These are phyloP conservation scores for Rhinoraja longicauda DNA, from an alignment of 2,797 vertebrate species.

Conservation along the genomic window DNA sequence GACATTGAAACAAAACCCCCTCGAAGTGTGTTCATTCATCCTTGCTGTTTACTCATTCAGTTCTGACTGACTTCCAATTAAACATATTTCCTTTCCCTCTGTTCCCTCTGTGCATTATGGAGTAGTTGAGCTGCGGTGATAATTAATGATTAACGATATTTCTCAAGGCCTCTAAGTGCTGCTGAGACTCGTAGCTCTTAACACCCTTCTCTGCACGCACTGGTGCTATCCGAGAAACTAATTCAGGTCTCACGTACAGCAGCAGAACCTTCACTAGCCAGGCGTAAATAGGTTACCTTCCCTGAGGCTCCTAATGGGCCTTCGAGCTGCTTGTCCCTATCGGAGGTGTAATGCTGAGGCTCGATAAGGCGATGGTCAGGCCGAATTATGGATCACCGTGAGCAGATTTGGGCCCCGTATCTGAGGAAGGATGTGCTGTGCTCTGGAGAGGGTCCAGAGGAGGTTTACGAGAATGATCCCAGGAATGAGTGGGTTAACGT, in stretches of 20 bases:
- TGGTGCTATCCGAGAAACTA: not conserved
- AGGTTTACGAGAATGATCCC: no score
- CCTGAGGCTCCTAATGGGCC: not conserved
- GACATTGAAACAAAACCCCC: not conserved
- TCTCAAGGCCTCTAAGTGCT: not conserved
- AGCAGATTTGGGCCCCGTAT: no score
- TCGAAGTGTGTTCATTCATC: not conserved
- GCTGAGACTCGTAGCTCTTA: not conserved
- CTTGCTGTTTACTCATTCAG: not conserved
- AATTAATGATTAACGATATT: not conserved
- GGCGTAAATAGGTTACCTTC: not conserved
- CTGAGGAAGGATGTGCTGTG: no score
- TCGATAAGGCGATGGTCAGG: no score
- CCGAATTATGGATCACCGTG: no score
- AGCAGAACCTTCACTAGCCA: not conserved
- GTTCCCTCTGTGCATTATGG: not conserved
- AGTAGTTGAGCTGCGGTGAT: not conserved
- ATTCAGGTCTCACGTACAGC: not conserved
- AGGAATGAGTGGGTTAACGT: no score
- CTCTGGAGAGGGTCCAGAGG: no score
- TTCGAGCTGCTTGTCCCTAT: no score
- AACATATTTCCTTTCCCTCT: not conserved
- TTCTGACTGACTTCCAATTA: not conserved
- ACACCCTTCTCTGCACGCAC: not conserved
- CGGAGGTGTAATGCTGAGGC: no score